Conservation (phyloP, 1,140 invertebrate genomes). For the Megathymus violae region DNA sequence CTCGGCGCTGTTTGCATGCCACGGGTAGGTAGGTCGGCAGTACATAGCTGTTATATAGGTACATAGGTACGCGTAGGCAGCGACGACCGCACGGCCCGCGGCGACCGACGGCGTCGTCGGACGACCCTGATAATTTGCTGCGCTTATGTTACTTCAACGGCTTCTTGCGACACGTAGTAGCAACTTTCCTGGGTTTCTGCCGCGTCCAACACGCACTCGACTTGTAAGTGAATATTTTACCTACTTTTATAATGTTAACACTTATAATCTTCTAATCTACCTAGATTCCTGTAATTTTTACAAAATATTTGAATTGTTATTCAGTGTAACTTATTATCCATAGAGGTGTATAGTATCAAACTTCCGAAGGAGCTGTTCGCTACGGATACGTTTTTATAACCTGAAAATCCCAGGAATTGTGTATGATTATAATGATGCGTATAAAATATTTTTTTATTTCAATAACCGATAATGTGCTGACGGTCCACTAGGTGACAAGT, state of each 20-base stretch:
- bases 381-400: no score
- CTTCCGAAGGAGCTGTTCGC: no score
- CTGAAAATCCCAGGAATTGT: no score
- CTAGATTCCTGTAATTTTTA: no score
- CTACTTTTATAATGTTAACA: slow-evolving; percentile 3
- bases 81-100: slow-evolving; percentile 57
- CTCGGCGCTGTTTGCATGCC: slow-evolving; percentile 58
- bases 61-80: slow-evolving; percentile 65
- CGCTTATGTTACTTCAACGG: slow-evolving; percentile 80
- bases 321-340: no score
- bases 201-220: slow-evolving; percentile 45
- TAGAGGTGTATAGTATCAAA: no score
- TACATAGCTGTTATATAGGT: slow-evolving; percentile 45
- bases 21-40: slow-evolving; percentile 42
- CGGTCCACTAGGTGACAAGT: no score
- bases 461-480: no score
- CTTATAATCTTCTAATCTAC: no score
- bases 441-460: no score
- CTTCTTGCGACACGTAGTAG: slow-evolving; percentile 73
- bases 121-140: slow-evolving; percentile 80
- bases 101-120: slow-evolving; percentile 58
- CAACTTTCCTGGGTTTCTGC: slow-evolving; percentile 67
- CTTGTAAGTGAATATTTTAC: slow-evolving; percentile 37
- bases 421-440: no score
- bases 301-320: no score